phyloP scores from a whole-genome alignment of 2,797 vertebrate genomes.

The Petrocephalus schoutedeni region DNA sequence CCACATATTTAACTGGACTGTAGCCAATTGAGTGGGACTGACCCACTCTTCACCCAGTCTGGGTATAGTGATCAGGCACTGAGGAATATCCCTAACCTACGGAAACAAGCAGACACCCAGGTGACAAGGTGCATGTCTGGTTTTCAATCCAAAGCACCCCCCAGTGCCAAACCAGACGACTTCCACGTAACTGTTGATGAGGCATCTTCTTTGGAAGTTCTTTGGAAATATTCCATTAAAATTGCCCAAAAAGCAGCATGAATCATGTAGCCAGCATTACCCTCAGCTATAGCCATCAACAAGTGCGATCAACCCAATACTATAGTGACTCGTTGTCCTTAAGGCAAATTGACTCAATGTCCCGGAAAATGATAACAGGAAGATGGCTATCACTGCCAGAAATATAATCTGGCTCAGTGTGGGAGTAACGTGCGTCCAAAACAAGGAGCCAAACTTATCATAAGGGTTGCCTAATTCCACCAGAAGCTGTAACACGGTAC shows the following conservation, averaged over 20 bases:
- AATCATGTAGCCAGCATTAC: background rate
- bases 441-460: background rate
- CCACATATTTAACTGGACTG: slow-evolving; percentile 33
- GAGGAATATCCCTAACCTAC: background rate
- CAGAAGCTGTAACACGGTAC: background rate
- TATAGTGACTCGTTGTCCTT: background rate
- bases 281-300: background rate
- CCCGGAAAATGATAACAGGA: background rate
- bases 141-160: background rate
- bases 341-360: background rate
- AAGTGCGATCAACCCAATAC: background rate
- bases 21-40: slow-evolving; percentile 45
- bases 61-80: background rate
- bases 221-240: background rate
- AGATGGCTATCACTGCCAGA: background rate
- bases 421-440: background rate
- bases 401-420: background rate
- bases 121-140: background rate
- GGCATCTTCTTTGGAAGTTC: background rate
- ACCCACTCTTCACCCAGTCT: slow-evolving; percentile 44
- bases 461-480: background rate
- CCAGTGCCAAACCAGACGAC: background rate
- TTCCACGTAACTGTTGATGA: background rate
- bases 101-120: background rate
- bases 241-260: background rate